Conservation (phyloP, 2,797 vertebrate genomes). For the Eospalax fontanierii region DNA sequence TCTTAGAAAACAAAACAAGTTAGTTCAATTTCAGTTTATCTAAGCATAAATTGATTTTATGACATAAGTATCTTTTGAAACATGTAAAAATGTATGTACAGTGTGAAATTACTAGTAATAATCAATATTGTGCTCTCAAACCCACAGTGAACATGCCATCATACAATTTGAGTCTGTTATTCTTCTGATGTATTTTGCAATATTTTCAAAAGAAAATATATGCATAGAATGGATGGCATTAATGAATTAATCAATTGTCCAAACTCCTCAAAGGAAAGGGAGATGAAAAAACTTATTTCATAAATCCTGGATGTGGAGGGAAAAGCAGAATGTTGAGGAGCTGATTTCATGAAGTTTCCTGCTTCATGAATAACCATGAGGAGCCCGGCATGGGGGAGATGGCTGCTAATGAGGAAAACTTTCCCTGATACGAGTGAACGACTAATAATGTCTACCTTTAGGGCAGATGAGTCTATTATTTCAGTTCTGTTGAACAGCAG, state of each 20-base stretch:
- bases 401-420: constrained; percentile 82
- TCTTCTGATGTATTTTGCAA: background rate
- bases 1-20: background rate
- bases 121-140: background rate
- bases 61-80: background rate
- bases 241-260: constrained; percentile 58
- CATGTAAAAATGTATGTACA: background rate
- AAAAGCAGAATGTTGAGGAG: constrained; percentile 52
- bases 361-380: constrained; percentile 79
- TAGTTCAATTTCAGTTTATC: background rate
- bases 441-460: constrained; percentile 79
- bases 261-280: constrained; percentile 61
- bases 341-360: constrained; percentile 76
- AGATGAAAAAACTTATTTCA: constrained; percentile 39
- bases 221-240: background rate
- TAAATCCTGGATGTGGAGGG: constrained; percentile 70
- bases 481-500: constrained; percentile 71
- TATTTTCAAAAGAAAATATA: constrained; percentile 49
- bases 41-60: background rate
- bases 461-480: constrained; percentile 81
- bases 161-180: background rate
- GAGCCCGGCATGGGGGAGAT: constrained; percentile 77
- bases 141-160: background rate
- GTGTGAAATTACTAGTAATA: background rate
- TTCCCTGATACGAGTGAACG: constrained; percentile 75